Evolutionary conservation across 30 jellyfish, hydroid and myxozoan species (phyloP), one percentile per base, ranked within the genome.

Genomic region (Chrysaora quinquecirrha): DNA sequence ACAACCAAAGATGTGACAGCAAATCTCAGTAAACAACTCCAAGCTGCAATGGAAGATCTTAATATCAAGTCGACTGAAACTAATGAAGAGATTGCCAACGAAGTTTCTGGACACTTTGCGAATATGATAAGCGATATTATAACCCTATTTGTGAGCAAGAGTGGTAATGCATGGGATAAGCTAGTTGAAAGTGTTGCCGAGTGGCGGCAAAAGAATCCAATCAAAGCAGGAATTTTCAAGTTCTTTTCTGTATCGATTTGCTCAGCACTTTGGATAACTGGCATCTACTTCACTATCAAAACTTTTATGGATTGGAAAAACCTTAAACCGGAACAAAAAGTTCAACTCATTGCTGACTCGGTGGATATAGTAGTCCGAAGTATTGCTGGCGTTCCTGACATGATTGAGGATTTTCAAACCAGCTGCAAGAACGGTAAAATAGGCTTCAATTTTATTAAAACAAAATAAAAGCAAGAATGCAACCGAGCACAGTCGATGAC

Each of bases 261-360:
- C 43, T 30, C 49, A 20, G 84, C 85, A 7, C 25, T 81, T 61
- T 81, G 91, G 91, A 49, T 46, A 30, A 34, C 71, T 0, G 22
- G 91, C 47, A 30, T 81, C 34, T 68, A 31, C 38, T 81, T 71
- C 70, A 81, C 85, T 20, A 33, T 71, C 31, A 56, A 66, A 52
- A 71, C 78, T 10, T 81, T 81, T 50, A 81, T 81, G 91, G 30
- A 68, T 10, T 81, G 91, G 91, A 54, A 81, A 1, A 33, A 20
- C 29, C 61, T 81, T 38, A 33, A 27, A 4, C 71, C 79, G 23
- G 85, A 81, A 46, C 84, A 81, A 49, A 81, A 81, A 29, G 91
- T 56, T 20, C 14, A 28, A 3, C 67, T 81, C 69, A 60, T 81
- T 58, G 70, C 70, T 2, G 85, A 81, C 33, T 25, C 68, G 7